phyloP scores from a whole-genome alignment of 2,797 vertebrate genomes.

The Platalea minor region DNA sequence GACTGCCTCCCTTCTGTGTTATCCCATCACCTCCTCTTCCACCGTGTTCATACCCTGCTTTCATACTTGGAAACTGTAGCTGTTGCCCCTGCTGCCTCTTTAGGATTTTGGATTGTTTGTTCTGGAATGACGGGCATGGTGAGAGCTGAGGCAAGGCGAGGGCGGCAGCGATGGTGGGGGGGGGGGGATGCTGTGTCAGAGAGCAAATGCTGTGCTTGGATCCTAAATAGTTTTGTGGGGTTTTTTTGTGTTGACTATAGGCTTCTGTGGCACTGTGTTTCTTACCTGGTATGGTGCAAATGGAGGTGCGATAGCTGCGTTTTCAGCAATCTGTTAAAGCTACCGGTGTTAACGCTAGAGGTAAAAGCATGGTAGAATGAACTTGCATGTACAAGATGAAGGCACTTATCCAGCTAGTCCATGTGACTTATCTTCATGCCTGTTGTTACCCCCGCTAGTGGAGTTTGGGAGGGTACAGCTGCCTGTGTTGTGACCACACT shows the following conservation, averaged over 20 bases:
- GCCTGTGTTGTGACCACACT: neutral
- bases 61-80: neutral
- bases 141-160: neutral
- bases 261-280: neutral
- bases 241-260: neutral
- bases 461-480: neutral
- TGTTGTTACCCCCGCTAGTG: neutral
- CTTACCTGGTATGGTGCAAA: neutral
- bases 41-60: neutral
- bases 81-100: neutral
- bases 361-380: neutral
- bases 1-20: neutral
- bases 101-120: neutral
- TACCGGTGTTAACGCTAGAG: accelerated
- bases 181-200: neutral
- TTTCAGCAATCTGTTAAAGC: neutral
- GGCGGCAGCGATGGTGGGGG: neutral
- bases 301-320: accelerated
- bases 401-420: neutral
- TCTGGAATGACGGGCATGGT: neutral
- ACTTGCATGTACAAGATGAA: neutral
- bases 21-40: neutral
- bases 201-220: neutral
- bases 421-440: accelerated
- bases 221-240: neutral